phyloP scores from a whole-genome alignment of 2,888 invertebrate species.

The Lampropteryx suffumata region DNA sequence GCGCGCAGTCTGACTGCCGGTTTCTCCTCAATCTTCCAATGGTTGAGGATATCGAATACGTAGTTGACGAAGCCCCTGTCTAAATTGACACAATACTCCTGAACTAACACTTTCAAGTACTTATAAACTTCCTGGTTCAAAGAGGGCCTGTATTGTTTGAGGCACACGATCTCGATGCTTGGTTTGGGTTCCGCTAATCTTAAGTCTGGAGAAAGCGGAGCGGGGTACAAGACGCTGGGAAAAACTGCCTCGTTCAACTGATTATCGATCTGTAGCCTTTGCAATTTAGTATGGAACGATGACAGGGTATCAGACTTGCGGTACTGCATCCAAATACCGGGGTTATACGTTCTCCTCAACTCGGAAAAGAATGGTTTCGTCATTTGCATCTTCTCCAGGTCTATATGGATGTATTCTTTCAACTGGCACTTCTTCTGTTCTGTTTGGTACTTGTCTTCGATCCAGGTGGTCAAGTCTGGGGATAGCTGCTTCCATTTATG shows the following conservation, averaged over 20 bases:
- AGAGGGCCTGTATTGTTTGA: slow-evolving; percentile 76
- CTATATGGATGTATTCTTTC: slow-evolving; percentile 90
- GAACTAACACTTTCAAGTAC: slow-evolving; percentile 84
- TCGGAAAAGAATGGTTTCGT: slow-evolving; percentile 93
- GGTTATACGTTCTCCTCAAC: slow-evolving; percentile 87
- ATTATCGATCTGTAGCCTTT: slow-evolving; percentile 89
- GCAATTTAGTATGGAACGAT: slow-evolving; percentile 86
- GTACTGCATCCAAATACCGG: slow-evolving; percentile 89
- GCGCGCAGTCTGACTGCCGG: slow-evolving; percentile 82
- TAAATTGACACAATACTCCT: slow-evolving; percentile 86
- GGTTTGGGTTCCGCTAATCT: slow-evolving; percentile 70
- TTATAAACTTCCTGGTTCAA: slow-evolving; percentile 83
- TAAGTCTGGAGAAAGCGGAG: slow-evolving; percentile 77
- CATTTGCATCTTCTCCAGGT: slow-evolving; percentile 93
- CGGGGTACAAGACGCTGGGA: slow-evolving; percentile 86
- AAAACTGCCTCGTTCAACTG: slow-evolving; percentile 87
- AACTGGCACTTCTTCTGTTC: slow-evolving; percentile 88
- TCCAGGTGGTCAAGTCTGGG: slow-evolving; percentile 90
- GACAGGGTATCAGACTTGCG: slow-evolving; percentile 87
- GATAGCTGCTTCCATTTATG: slow-evolving; percentile 91
- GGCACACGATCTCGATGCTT: slow-evolving; percentile 82
- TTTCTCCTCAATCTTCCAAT: slow-evolving; percentile 82
- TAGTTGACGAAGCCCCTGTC: slow-evolving; percentile 87
- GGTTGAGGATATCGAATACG: slow-evolving; percentile 84
- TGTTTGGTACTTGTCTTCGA: slow-evolving; percentile 89